These are phyloP conservation scores for Pseudomyrmex flavicornis DNA, from an alignment of 1,140 invertebrate genomes.

Conservation along the genomic window DNA sequence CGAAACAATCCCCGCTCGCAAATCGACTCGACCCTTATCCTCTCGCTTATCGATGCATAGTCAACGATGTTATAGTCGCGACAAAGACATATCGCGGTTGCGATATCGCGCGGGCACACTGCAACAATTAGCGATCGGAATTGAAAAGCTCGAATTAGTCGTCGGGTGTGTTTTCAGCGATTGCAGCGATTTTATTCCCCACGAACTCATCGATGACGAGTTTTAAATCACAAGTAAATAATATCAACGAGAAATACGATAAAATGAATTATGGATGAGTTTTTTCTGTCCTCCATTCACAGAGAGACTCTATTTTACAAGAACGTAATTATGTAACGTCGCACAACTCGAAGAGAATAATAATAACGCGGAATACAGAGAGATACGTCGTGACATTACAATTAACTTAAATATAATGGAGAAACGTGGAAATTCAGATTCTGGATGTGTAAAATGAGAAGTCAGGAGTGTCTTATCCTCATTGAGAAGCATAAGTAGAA, in stretches of 20 bases:
- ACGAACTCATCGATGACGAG: too few species aligned
- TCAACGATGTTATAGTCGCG: neutral
- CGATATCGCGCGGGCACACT: neutral
- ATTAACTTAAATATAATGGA: neutral
- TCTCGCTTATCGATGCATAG: conserved; percentile 27
- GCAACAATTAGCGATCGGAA: conserved; percentile 22
- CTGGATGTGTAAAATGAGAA: conserved; percentile 38
- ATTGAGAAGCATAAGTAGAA: conserved; percentile 23
- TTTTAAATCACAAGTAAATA: neutral
- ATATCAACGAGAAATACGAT: neutral
- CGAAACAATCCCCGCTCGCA: conserved; percentile 33
- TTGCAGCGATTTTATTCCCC: neutral
- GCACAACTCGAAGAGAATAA: neutral
- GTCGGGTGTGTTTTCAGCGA: neutral
- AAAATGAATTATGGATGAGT: neutral
- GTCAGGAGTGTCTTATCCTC: conserved; percentile 18
- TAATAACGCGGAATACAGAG: neutral
- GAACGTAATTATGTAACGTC: neutral
- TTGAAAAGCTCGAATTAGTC: conserved; percentile 4
- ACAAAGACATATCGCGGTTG: conserved; percentile 36
- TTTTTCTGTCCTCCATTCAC: neutral
- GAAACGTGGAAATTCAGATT: neutral
- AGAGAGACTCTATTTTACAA: neutral
- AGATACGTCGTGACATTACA: neutral
- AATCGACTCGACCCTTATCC: conserved; percentile 28